phyloP scores from a whole-genome alignment of 2,113 vertebrate genomes.

The Rhea americana region DNA sequence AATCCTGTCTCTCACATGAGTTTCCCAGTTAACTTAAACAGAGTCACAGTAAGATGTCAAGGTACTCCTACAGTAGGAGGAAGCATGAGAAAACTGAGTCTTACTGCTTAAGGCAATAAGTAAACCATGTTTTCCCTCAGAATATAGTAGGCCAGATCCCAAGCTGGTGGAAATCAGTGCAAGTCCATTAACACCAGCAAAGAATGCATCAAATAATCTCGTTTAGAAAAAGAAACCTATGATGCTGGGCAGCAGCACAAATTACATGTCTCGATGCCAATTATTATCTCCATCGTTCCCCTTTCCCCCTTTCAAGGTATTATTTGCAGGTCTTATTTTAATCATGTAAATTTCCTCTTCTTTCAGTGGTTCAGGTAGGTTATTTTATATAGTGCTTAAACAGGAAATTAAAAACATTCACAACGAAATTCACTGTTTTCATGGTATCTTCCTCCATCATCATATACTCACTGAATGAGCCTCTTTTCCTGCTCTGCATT shows the following conservation, averaged over 20 bases:
- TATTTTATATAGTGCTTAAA: constrained; percentile 67
- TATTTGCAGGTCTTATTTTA: constrained; percentile 68
- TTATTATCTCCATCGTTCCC: constrained; percentile 46
- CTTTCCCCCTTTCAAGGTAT: constrained; percentile 53
- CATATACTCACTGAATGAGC: constrained; percentile 41
- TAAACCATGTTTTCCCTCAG: not conserved
- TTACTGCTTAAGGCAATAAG: not conserved
- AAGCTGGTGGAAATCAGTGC: not conserved
- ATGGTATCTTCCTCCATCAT: constrained; percentile 59
- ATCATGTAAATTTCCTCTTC: constrained; percentile 74
- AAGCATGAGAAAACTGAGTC: not conserved
- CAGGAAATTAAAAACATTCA: constrained; percentile 76
- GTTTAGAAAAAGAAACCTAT: constrained; percentile 25
- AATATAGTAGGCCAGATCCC: not conserved
- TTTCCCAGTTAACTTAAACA: not conserved
- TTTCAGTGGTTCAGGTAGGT: constrained; percentile 62
- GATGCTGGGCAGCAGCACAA: constrained; percentile 22
- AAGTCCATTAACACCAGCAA: not conserved
- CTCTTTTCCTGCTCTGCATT: constrained; percentile 33
- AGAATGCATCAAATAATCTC: not conserved
- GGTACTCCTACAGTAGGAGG: not conserved
- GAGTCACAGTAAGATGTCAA: not conserved
- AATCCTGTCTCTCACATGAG: not conserved
- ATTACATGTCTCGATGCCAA: constrained; percentile 40
- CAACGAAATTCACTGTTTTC: constrained; percentile 38